Evolutionary conservation across 2,888 invertebrate genomes (phyloP).

Genomic region (Agrochola circellaris): DNA sequence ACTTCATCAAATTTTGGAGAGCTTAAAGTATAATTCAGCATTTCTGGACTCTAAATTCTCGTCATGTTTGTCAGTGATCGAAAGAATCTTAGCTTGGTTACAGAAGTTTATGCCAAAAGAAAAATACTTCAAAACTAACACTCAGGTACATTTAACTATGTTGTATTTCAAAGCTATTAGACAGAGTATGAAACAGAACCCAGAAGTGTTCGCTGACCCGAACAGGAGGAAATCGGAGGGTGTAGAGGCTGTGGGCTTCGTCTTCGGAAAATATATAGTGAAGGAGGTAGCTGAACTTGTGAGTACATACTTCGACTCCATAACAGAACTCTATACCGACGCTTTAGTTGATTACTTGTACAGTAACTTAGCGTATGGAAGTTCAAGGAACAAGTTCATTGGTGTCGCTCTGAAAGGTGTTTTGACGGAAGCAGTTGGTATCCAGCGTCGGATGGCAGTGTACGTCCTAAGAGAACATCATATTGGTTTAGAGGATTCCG

Average conservation of each 20-base stretch:
- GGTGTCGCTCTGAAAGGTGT: conserved; percentile 37
- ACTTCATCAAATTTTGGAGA: conserved; percentile 54
- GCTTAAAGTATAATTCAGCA: conserved; percentile 72
- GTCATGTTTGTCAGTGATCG: conserved; percentile 73
- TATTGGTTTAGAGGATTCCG: conserved; percentile 12
- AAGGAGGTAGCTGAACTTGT: conserved; percentile 72
- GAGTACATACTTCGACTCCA: conserved; percentile 72
- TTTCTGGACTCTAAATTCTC: conserved; percentile 72
- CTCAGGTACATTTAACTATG: conserved; percentile 75
- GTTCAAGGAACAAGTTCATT: conserved; percentile 28
- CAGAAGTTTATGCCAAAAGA: conserved; percentile 73
- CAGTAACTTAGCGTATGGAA: conserved; percentile 8
- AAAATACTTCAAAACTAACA: conserved; percentile 65
- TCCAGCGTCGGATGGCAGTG: conserved; percentile 47
- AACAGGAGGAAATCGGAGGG: conserved; percentile 68
- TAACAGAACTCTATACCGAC: conserved; percentile 71
- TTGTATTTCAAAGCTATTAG: conserved; percentile 76
- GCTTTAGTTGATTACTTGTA: conserved; percentile 64
- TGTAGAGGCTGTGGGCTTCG: conserved; percentile 72
- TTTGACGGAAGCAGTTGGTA: conserved; percentile 24
- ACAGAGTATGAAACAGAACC: conserved; percentile 69
- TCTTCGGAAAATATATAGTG: conserved; percentile 75
- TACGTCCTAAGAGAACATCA: conserved; percentile 20
- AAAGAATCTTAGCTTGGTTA: conserved; percentile 71
- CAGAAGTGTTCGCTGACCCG: conserved; percentile 71